Conservation (phyloP, 2,113 vertebrate species). For the Amazona vittata region DNA sequence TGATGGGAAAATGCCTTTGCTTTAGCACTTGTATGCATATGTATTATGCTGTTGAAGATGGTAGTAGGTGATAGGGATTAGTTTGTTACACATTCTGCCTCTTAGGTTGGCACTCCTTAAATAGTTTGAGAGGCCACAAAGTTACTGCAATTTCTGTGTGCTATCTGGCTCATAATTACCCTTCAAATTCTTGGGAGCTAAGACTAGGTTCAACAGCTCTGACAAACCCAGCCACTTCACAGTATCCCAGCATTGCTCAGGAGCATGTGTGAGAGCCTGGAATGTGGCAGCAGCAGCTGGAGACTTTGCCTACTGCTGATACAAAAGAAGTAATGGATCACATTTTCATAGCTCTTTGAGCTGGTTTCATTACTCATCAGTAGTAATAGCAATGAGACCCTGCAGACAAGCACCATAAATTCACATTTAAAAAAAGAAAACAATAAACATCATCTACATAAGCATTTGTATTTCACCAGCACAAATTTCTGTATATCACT, state of each 20-base stretch:
- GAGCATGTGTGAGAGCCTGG: background rate
- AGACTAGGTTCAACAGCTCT: background rate
- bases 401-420: background rate
- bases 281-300: background rate
- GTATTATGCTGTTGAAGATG: background rate
- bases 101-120: background rate
- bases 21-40: background rate
- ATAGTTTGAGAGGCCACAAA: background rate
- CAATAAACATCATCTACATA: background rate
- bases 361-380: background rate
- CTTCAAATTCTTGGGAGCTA: background rate
- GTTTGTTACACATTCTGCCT: background rate
- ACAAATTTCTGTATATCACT: background rate
- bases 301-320: background rate
- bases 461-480: background rate
- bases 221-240: background rate
- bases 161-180: background rate
- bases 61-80: rapidly evolving
- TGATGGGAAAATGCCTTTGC: background rate
- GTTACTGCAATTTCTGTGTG: background rate
- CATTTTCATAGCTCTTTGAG: background rate
- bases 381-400: background rate
- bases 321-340: background rate
- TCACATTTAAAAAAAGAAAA: background rate
- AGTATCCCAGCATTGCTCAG: background rate